Conservation (phyloP, 2,113 vertebrate genomes). For the Vicugna pacos region DNA sequence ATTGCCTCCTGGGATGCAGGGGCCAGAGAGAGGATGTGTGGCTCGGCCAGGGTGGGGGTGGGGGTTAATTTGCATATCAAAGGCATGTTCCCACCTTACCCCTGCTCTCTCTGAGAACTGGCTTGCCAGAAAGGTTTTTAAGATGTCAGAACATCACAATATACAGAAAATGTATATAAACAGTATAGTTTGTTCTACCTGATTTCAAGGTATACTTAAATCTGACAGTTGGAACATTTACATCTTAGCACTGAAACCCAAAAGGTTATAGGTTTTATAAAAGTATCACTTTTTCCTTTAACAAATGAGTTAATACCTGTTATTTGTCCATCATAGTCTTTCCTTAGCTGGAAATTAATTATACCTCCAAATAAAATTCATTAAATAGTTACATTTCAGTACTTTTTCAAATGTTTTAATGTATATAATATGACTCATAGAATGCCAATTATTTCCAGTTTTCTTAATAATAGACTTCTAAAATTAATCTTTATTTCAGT, state of each 20-base stretch:
- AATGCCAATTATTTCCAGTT: background rate
- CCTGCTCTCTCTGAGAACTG: background rate
- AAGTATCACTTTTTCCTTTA: background rate
- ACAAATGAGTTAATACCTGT: background rate
- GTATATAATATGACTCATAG: background rate
- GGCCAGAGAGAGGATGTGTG: background rate
- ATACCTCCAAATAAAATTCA: slow-evolving; percentile 12
- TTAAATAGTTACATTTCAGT: slow-evolving; percentile 7
- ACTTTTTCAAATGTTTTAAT: background rate
- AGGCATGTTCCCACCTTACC: background rate
- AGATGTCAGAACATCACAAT: slow-evolving; percentile 6
- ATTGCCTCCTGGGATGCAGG: background rate
- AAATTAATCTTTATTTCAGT: slow-evolving; percentile 37
- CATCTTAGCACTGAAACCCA: background rate
- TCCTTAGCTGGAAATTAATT: slow-evolving; percentile 41
- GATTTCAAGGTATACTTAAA: slow-evolving; percentile 12
- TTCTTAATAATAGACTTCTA: slow-evolving; percentile 20
- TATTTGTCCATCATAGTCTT: slow-evolving; percentile 17
- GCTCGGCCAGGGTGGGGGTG: background rate
- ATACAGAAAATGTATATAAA: background rate
- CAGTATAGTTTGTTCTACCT: background rate
- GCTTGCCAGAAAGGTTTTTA: background rate
- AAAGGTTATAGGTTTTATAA: slow-evolving; percentile 5
- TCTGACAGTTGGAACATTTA: background rate
- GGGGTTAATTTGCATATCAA: background rate